A percentile compares a stretch with the other conserved stretches of the same genome.
phyloP scores from a whole-genome alignment of 2,888 invertebrate genomes.

The Stenchaetothrips biformis region DNA sequence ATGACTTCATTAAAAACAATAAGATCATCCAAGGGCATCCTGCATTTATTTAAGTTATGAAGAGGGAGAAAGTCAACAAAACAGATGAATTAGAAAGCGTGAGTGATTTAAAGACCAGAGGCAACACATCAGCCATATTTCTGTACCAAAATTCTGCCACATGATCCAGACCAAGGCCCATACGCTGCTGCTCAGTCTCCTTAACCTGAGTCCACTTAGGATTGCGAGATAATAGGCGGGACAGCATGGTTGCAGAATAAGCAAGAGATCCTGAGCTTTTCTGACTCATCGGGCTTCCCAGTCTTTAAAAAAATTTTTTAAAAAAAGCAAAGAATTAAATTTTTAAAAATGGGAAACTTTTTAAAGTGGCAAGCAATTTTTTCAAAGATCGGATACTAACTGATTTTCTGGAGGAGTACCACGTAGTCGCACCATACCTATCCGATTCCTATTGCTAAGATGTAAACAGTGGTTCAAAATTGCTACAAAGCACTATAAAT shows the following conservation, averaged over 20 bases:
- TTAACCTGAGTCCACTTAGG: slow-evolving; percentile 53
- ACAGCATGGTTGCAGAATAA: slow-evolving; percentile 42
- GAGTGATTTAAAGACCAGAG: slow-evolving; percentile 1
- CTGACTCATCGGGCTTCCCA: neutral
- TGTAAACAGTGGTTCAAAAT: neutral
- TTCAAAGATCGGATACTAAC: neutral
- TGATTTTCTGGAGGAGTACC: neutral
- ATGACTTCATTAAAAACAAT: slow-evolving; percentile 54
- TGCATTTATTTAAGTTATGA: slow-evolving; percentile 38
- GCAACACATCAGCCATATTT: neutral
- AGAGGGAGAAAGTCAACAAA: neutral
- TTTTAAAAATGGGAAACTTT: neutral
- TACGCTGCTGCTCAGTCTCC: slow-evolving; percentile 49
- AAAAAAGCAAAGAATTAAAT: neutral
- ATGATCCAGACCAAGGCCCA: slow-evolving; percentile 56
- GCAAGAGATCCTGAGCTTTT: slow-evolving; percentile 34
- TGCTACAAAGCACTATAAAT: neutral
- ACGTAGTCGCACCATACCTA: neutral
- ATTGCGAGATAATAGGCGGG: slow-evolving; percentile 47
- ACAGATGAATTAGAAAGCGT: neutral
- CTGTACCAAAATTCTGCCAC: slow-evolving; percentile 59
- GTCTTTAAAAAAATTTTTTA: neutral
- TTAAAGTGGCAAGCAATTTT: neutral
- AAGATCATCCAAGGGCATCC: slow-evolving; percentile 61
- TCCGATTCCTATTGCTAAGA: slow-evolving; percentile 7